Evolutionary conservation across 2,888 invertebrate species (phyloP).

Genomic region (Orthosia gracilis): DNA sequence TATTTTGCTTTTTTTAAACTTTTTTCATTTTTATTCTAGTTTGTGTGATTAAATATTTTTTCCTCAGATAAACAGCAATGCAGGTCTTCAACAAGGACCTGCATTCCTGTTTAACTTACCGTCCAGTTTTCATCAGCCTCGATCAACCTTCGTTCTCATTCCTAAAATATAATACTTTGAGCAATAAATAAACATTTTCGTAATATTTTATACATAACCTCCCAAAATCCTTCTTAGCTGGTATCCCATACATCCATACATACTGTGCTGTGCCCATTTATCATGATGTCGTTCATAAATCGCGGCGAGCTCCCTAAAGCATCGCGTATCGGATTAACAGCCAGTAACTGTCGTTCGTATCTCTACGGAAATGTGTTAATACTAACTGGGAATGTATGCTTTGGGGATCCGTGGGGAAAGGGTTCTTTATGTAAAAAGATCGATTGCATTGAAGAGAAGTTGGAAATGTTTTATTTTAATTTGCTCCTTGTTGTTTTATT

Average conservation of each 20-base stretch:
- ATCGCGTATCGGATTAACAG: constrained; percentile 82
- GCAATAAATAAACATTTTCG: constrained; percentile 30
- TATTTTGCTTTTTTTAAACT: too few relatives aligned
- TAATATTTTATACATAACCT: constrained; percentile 47
- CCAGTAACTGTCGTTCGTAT: constrained; percentile 73
- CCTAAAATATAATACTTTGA: background rate
- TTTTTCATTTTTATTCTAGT: too few relatives aligned
- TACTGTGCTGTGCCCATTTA: constrained; percentile 68
- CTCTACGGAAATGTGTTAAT: constrained; percentile 80
- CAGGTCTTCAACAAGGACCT: too few relatives aligned
- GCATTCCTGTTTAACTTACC: background rate
- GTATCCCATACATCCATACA: constrained; percentile 38
- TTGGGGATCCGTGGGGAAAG: constrained; percentile 46
- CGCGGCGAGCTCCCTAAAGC: constrained; percentile 76
- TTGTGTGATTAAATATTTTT: too few relatives aligned
- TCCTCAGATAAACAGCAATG: too few relatives aligned
- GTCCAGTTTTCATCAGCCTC: background rate
- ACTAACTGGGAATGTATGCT: constrained; percentile 66
- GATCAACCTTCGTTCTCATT: background rate
- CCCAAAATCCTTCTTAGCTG: constrained; percentile 29
- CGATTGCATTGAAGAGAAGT: background rate
- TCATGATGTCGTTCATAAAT: constrained; percentile 80
- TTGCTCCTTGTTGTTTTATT: background rate
- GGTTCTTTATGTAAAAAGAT: background rate
- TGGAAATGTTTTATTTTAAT: background rate